Base-by-base conservation (phyloP, 1,140 invertebrate genomes). In the Oncopodura yosiiana region DNA sequence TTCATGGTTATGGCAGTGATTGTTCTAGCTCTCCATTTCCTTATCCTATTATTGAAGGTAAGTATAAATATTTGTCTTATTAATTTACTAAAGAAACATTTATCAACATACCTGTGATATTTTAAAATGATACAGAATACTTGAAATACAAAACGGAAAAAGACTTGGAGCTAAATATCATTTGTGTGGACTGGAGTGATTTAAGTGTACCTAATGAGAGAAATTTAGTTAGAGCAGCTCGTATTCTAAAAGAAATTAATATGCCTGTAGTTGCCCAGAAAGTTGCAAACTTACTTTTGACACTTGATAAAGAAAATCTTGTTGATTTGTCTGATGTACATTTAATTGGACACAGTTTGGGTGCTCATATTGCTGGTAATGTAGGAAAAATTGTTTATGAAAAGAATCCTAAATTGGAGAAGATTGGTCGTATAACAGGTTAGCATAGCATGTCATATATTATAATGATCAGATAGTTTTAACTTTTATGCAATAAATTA, bases 261-360 rank as follows among this genome's bases (percentile, higher is more conserved):
- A n/a, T n/a, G n/a, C n/a, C n/a, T n/a, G n/a, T n/a, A n/a, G n/a
- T n/a, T n/a, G n/a, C n/a, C n/a, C n/a, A n/a, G n/a, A n/a, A n/a
- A n/a, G n/a, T n/a, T n/a, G n/a, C n/a, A n/a, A n/a, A n/a, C n/a
- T n/a, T n/a, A n/a, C n/a, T n/a, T n/a, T n/a, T n/a, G n/a, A n/a
- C n/a, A n/a, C n/a, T n/a, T 11, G 27, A 46, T 16, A 46, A 34
- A 9, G 45, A 19, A 3, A 39, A 49, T 16, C 27, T 55, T 8
- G 3, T 8, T 16, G 29, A 72, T 19, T 83, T 83, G 0, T 80
- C 86, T 63, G 76, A 77, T 41, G 70, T 89, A 21, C 87, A 89
- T 68, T 75, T 88, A 0, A 80, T 89, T 38, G 87, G 87, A 0
- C 88, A 87, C 69, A 87, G 84, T 64, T 83, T 89, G 23, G 86